Evolutionary conservation across 1,140 invertebrate genomes (phyloP).

Genomic region (Drosophila guanche): DNA sequence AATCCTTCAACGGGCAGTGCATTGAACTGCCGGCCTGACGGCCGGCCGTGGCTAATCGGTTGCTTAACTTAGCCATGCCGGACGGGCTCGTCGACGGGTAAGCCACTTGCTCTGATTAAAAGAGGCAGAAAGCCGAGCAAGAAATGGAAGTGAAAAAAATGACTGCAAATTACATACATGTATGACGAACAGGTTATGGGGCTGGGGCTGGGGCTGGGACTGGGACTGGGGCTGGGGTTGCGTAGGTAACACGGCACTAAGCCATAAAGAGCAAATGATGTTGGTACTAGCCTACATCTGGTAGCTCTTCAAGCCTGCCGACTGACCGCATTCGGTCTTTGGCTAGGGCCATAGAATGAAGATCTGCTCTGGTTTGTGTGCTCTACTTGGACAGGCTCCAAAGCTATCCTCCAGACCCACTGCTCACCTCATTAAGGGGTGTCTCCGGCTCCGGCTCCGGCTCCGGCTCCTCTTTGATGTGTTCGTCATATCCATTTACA

Average conservation of each 20-base stretch:
- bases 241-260: conserved; percentile 23
- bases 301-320: conserved; percentile 34
- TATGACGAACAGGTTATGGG: conserved; percentile 69
- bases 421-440: conserved; percentile 19
- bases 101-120: conserved; percentile 78
- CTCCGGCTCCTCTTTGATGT: no score
- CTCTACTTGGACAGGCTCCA: conserved; percentile 60
- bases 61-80: conserved; percentile 41
- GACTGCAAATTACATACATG: conserved; percentile 48
- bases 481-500: no score
- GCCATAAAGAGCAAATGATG: conserved; percentile 53
- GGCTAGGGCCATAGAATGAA: conserved; percentile 23
- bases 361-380: conserved; percentile 29
- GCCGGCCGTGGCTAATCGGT: conserved; percentile 60
- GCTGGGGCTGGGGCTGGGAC: conserved; percentile 26
- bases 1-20: conserved; percentile 57
- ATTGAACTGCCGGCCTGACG: conserved; percentile 56
- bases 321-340: conserved; percentile 57
- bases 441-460: no score
- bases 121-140: conserved; percentile 28
- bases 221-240: conserved; percentile 12
- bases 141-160: conserved; percentile 31
- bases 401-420: conserved; percentile 36
- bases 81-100: conserved; percentile 23
- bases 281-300: conserved; percentile 59